Conservation (phyloP, 1,140 invertebrate species). For the Neuroterus valhalla region DNA sequence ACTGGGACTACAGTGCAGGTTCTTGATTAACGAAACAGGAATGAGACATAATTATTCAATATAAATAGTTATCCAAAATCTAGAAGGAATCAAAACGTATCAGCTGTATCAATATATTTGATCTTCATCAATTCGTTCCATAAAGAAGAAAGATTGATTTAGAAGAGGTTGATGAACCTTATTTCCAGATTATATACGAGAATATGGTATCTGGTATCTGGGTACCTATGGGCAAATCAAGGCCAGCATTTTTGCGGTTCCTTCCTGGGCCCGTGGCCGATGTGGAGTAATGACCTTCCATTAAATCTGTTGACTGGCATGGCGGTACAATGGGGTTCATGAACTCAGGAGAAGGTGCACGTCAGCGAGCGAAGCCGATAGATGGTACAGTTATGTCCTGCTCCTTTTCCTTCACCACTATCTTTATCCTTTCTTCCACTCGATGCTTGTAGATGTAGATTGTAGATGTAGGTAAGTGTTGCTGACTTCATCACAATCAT, state of each 20-base stretch:
- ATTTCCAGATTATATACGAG: neutral
- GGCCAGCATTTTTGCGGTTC: constrained; percentile 33
- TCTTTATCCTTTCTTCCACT: constrained; percentile 39
- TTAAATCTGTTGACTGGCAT: constrained; percentile 46
- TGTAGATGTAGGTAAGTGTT: neutral
- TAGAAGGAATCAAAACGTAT: too few species aligned
- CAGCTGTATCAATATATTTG: too few species aligned
- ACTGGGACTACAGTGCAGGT: neutral
- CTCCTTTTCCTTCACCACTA: constrained; percentile 49
- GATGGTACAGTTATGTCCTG: constrained; percentile 63
- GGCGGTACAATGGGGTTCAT: constrained; percentile 55
- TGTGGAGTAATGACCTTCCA: constrained; percentile 62
- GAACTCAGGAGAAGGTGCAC: constrained; percentile 50
- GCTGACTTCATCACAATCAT: neutral
- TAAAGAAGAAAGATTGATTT: neutral
- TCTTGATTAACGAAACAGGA: neutral
- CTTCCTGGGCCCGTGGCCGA: constrained; percentile 34
- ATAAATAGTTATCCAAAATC: too few species aligned
- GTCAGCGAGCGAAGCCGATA: constrained; percentile 41
- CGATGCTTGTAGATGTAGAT: constrained; percentile 3
- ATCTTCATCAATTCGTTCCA: neutral
- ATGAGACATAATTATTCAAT: too few species aligned
- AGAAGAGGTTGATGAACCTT: neutral
- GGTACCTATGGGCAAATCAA: constrained; percentile 5
- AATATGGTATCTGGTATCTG: too few species aligned